phyloP scores from a whole-genome alignment of 1,140 invertebrate genomes.

The Cyclina sinensis region DNA sequence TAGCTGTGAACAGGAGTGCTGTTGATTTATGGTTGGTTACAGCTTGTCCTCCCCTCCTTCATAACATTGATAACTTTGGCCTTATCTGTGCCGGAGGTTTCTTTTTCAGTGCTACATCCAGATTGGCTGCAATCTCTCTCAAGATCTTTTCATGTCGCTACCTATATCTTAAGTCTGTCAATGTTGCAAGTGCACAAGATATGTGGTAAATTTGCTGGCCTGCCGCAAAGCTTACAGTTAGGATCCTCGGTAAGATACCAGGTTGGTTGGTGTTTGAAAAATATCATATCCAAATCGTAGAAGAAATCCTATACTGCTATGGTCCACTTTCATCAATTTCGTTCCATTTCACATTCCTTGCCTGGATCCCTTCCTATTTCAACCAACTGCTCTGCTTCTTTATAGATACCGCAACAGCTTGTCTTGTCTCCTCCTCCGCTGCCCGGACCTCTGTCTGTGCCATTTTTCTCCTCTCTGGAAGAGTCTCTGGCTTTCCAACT shows the following conservation, averaged over 20 bases:
- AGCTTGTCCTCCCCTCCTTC: background rate
- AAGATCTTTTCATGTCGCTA: constrained; percentile 49
- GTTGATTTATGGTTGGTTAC: background rate
- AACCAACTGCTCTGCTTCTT: constrained; percentile 30
- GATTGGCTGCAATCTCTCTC: background rate
- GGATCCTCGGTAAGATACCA: background rate
- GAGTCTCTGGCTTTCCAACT: background rate
- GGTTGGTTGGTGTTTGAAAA: constrained; percentile 18
- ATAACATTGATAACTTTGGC: background rate
- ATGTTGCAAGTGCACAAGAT: constrained; percentile 17
- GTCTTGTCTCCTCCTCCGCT: constrained; percentile 53
- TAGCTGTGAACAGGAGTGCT: constrained; percentile 34
- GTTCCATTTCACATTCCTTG: constrained; percentile 20
- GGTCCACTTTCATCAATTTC: background rate
- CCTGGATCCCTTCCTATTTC: constrained; percentile 25
- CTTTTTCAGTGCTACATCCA: constrained; percentile 30
- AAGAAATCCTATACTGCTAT: constrained; percentile 29
- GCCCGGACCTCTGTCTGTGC: constrained; percentile 22
- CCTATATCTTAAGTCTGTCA: constrained; percentile 13
- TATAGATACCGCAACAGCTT: constrained; percentile 1
- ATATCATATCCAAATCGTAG: constrained; percentile 21
- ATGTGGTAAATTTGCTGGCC: constrained; percentile 36
- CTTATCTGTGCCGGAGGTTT: background rate
- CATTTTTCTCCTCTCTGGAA: background rate
- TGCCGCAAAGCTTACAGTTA: constrained; percentile 44